These are phyloP conservation scores for Pardalotus punctatus DNA, from an alignment of 2,113 vertebrate species.

Conservation along the genomic window DNA sequence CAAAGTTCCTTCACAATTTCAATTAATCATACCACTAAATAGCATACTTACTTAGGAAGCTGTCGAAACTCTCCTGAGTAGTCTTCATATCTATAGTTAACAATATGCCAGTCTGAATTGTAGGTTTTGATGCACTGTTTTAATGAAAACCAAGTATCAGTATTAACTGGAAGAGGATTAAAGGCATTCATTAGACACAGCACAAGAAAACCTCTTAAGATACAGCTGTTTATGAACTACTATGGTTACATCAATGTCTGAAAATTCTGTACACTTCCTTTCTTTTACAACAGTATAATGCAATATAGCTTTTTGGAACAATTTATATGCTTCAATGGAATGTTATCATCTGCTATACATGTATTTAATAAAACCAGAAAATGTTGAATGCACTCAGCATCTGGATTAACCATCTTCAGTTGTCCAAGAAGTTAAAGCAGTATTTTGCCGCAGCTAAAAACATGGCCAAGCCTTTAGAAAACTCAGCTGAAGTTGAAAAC, in stretches of 20 bases:
- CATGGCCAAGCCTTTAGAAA: not conserved
- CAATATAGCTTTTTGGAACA: not conserved
- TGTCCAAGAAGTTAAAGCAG: not conserved
- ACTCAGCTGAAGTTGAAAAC: not conserved
- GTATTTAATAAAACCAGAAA: not conserved
- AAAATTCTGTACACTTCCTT: not conserved
- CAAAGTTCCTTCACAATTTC: not conserved
- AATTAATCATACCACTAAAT: not conserved
- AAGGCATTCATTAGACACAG: not conserved
- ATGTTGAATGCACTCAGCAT: not conserved
- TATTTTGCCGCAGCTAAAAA: not conserved
- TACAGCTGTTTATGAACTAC: not conserved
- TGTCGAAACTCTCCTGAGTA: constrained; percentile 96
- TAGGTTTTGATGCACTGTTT: constrained; percentile 97
- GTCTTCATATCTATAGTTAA: constrained; percentile 96
- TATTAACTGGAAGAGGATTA: not conserved
- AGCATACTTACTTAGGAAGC: constrained; percentile 87
- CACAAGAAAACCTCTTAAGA: not conserved
- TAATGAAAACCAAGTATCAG: constrained; percentile 19
- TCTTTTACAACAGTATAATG: not conserved
- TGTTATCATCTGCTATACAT: not conserved
- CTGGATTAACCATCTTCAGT: not conserved
- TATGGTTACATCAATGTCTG: not conserved
- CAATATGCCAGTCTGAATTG: constrained; percentile 95
- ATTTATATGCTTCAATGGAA: not conserved